phyloP scores from a whole-genome alignment of 2,888 invertebrate genomes.

The Apeira syringaria region DNA sequence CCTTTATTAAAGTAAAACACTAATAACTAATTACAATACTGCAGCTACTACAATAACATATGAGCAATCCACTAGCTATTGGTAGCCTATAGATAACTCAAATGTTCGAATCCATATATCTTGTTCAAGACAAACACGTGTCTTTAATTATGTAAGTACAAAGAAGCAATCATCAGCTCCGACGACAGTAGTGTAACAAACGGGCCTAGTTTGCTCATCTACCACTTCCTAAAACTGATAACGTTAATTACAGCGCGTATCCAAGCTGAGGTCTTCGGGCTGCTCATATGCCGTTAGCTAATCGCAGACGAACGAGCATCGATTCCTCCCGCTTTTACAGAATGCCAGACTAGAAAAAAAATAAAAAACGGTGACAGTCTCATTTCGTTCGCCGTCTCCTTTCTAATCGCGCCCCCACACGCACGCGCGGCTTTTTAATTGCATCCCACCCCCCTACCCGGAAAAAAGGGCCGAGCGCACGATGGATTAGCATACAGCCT shows the following conservation, averaged over 20 bases:
- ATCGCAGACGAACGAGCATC: conserved; percentile 48
- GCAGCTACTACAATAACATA: too few species aligned
- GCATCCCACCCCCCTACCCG: conserved; percentile 74
- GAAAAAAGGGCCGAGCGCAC: conserved; percentile 67
- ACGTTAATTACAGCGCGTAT: conserved; percentile 10
- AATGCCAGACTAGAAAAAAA: conserved; percentile 78
- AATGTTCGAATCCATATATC: too few species aligned
- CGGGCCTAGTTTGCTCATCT: conserved; percentile 10
- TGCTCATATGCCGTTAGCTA: conserved; percentile 11
- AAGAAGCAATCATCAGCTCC: conserved; percentile 1
- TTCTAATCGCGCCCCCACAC: conserved; percentile 81
- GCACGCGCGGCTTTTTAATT: conserved; percentile 83
- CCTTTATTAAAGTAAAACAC: too few species aligned
- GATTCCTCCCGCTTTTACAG: conserved; percentile 48
- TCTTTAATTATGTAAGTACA: background rate
- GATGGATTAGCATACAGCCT: conserved; percentile 83
- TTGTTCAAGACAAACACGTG: background rate
- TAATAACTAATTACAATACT: too few species aligned
- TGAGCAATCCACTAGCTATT: too few species aligned
- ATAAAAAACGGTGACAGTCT: conserved; percentile 77
- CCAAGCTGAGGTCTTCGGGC: conserved; percentile 14
- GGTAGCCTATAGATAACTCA: too few species aligned
- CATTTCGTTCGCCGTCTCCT: conserved; percentile 76
- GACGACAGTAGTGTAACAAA: background rate
- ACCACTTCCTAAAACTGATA: conserved; percentile 23